Evolutionary conservation across 2,888 invertebrate genomes (phyloP).

Genomic region (Meteorus cinctellus): DNA sequence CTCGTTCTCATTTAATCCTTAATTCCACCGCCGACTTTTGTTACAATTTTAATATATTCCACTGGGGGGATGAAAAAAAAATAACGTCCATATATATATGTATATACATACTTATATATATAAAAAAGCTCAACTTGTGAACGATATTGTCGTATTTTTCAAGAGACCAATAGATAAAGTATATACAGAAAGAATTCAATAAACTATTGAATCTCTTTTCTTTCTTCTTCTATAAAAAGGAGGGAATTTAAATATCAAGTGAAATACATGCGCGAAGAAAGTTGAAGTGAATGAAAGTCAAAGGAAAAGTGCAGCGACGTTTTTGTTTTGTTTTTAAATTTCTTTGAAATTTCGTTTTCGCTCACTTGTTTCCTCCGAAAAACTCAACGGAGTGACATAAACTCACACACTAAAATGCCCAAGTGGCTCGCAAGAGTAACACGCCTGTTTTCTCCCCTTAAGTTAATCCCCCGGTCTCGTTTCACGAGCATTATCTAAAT

Average conservation of each 20-base stretch:
- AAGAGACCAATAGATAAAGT: not conserved
- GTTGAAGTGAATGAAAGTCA: not conserved
- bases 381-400: not conserved
- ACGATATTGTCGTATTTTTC: constrained; percentile 5
- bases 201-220: not conserved
- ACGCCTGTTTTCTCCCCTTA: constrained; percentile 19
- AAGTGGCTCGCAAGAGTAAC: constrained; percentile 20
- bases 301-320: not conserved
- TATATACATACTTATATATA: not conserved
- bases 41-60: constrained; percentile 23
- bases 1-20: constrained; percentile 1
- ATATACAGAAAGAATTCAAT: not conserved
- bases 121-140: not conserved
- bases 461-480: constrained; percentile 39
- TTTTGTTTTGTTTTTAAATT: not conserved
- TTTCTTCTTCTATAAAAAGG: not conserved
- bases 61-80: not conserved
- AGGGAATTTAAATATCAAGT: not conserved
- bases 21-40: constrained; percentile 15
- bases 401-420: constrained; percentile 1
- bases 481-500: constrained; percentile 52
- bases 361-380: not conserved
- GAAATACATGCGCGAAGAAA: not conserved
- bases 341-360: not conserved
- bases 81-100: not conserved